Conservation (phyloP, 1,140 invertebrate genomes). For the Drosophila nebulosa region DNA sequence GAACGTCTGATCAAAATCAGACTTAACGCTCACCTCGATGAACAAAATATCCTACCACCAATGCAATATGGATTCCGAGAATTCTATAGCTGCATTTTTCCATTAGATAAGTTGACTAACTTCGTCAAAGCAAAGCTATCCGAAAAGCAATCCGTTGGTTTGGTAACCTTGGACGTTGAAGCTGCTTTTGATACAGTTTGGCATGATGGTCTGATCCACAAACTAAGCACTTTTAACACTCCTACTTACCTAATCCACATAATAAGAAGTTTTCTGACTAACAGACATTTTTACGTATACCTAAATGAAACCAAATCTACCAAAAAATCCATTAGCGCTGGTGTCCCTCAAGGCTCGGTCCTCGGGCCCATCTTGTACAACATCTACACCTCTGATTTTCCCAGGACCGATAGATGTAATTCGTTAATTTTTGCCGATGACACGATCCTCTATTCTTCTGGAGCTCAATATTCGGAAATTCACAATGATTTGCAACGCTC, state of each 20-base stretch:
- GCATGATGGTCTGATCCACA: too few species aligned
- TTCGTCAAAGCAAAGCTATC: not conserved
- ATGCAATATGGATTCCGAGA: not conserved
- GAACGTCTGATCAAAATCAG: not conserved
- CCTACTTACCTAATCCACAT: not conserved
- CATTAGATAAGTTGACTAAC: not conserved
- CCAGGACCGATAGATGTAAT: not conserved
- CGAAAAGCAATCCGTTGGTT: not conserved
- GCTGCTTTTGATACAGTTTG: too few species aligned
- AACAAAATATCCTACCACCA: not conserved
- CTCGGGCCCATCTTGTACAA: not conserved
- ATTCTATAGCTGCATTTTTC: not conserved
- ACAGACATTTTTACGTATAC: not conserved
- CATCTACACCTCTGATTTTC: constrained; percentile 5
- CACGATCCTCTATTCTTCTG: not conserved
- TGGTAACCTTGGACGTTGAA: not conserved
- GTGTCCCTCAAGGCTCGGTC: constrained; percentile 1
- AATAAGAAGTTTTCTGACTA: not conserved
- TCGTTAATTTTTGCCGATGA: not conserved
- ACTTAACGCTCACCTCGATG: not conserved
- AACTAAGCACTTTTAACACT: not conserved
- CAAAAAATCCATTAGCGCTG: not conserved
- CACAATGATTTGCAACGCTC: not conserved
- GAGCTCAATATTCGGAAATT: not conserved
- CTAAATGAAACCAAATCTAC: not conserved